These are phyloP conservation scores for Glaucomys volans DNA, from an alignment of 2,113 vertebrate species.

Conservation along the genomic window DNA sequence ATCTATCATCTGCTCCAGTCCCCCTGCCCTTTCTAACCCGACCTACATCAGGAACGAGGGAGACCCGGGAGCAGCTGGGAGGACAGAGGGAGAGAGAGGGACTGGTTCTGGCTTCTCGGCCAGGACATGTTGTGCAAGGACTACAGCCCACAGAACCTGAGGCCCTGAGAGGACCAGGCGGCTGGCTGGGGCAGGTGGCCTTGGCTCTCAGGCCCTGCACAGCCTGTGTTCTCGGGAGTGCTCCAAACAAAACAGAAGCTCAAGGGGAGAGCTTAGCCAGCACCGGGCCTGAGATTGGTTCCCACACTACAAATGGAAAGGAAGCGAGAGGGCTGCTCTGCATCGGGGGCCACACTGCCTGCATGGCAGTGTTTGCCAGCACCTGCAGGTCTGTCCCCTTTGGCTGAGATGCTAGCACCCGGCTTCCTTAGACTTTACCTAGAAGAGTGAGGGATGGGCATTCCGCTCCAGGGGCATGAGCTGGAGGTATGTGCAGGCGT, in stretches of 20 bases:
- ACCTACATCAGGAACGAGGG: background rate
- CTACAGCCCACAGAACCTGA: background rate
- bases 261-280: background rate
- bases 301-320: too few species aligned
- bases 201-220: background rate
- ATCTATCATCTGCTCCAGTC: background rate
- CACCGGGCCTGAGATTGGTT: too few species aligned
- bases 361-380: background rate
- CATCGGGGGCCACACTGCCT: background rate
- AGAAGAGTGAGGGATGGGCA: background rate
- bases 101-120: background rate
- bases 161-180: rapidly evolving
- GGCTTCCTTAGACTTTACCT: too few species aligned
- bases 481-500: background rate
- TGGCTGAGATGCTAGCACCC: rapidly evolving
- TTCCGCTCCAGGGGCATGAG: rapidly evolving
- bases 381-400: background rate
- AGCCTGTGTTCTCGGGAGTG: background rate
- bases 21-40: background rate
- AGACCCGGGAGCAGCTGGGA: background rate
- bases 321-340: background rate
- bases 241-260: background rate
- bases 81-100: rapidly evolving
- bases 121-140: background rate
- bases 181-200: rapidly evolving